Conservation (phyloP, 2,113 vertebrate species). For the Bucco capensis region DNA sequence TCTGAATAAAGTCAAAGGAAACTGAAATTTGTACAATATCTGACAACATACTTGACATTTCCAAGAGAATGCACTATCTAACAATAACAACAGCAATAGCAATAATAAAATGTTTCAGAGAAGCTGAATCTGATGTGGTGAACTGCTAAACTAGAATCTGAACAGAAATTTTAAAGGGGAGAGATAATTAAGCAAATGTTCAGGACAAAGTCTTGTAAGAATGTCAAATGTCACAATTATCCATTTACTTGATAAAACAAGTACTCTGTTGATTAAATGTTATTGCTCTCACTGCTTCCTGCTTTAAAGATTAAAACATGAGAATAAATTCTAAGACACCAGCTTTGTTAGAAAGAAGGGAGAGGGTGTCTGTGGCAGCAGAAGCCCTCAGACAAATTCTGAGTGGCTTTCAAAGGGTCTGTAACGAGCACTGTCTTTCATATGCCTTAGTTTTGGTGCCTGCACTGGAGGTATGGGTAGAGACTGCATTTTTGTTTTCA, state of each 20-base stretch:
- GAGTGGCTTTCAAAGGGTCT: background rate
- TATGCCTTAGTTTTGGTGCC: background rate
- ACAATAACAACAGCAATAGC: background rate
- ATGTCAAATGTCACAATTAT: constrained; percentile 40
- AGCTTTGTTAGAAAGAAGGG: background rate
- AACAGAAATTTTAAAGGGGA: background rate
- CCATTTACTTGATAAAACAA: constrained; percentile 33
- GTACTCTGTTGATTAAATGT: constrained; percentile 41
- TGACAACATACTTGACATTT: constrained; percentile 47
- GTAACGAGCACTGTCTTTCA: background rate
- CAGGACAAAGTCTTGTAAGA: background rate
- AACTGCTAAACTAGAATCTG: background rate
- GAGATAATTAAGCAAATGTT: constrained; percentile 31
- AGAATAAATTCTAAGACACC: background rate
- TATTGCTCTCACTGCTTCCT: background rate
- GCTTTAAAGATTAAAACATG: constrained; percentile 14
- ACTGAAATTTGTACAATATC: constrained; percentile 24
- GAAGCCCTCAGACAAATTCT: background rate
- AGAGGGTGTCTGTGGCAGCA: background rate
- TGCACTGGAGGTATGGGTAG: background rate
- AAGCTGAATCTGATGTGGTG: background rate
- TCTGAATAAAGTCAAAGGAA: constrained; percentile 4
- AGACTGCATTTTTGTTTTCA: background rate
- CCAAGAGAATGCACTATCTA: background rate
- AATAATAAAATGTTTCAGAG: background rate